These are phyloP conservation scores for Psilopogon haemacephalus DNA, from an alignment of 2,113 vertebrate genomes.

Conservation along the genomic window DNA sequence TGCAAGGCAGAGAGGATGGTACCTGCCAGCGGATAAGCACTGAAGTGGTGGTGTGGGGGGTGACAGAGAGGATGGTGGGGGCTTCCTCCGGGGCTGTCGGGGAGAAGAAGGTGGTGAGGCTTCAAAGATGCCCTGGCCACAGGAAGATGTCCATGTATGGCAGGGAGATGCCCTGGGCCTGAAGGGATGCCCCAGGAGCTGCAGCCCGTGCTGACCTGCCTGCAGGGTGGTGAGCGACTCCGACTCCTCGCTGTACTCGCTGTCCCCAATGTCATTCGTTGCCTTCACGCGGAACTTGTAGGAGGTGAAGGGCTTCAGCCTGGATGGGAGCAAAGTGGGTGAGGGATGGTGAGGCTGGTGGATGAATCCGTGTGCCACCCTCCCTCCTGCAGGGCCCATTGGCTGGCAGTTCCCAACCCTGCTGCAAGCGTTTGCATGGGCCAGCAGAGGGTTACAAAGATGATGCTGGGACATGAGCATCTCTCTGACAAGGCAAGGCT, in stretches of 20 bases:
- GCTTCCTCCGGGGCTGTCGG: constrained; percentile 87
- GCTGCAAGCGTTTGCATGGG: rapidly evolving
- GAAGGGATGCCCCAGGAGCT: not conserved
- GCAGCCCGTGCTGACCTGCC: constrained; percentile 80
- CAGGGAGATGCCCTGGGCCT: not conserved
- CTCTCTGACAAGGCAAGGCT: too few species aligned
- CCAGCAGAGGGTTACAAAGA: too few species aligned
- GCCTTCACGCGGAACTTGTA: constrained; percentile 97
- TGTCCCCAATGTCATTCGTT: constrained; percentile 97
- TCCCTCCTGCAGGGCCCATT: rapidly evolving
- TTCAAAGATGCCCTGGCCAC: not conserved
- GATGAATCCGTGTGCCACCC: rapidly evolving
- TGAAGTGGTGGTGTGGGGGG: constrained; percentile 92
- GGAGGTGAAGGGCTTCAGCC: constrained; percentile 96
- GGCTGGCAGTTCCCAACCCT: not conserved
- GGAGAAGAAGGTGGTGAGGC: not conserved
- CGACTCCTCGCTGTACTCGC: constrained; percentile 93
- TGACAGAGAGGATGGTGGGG: constrained; percentile 88
- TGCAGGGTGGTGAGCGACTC: constrained; percentile 96
- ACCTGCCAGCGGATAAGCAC: constrained; percentile 98
- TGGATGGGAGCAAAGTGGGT: not conserved
- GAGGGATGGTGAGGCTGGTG: rapidly evolving
- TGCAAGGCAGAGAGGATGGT: not conserved
- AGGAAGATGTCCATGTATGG: not conserved
- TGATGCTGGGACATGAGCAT: too few species aligned